Base-by-base conservation (phyloP, 2,888 invertebrate genomes). In the Tetropium fuscum region DNA sequence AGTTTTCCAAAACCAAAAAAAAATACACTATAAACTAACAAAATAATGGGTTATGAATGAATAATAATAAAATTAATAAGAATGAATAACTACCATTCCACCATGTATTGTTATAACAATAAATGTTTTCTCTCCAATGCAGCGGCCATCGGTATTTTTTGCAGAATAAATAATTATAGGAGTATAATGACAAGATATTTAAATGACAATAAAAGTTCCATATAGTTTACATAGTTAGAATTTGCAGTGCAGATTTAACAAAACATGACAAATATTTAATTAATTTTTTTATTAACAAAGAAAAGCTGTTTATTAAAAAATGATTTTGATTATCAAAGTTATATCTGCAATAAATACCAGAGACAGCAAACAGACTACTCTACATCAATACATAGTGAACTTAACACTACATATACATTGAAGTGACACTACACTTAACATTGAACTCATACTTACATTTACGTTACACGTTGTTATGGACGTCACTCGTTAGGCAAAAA, bases 401-500 rank as follows among this genome's bases (percentile, higher is more conserved):
- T 48, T 59, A 67, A 58, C 44, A 71, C 66, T 64, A 66, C 63
- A 70, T 63, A 69, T 51, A 70, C 67, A n/a, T n/a, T n/a, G n/a
- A n/a, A n/a, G n/a, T n/a, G n/a, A n/a, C n/a, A n/a, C n/a, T n/a
- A n/a, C n/a, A n/a, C n/a, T n/a, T n/a, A 67, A 70, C 70, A 70
- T 65, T 66, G 68, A 71, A 60, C 73, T 78, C 75, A 81, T 82
- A 82, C 82, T 81, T 81, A 81, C 81, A 81, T 80, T 80, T 80
- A 78, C 73, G 73, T 77, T 78, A 76, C 74, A 74, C 72, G 78
- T 71, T 74, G 79, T 80, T 80, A 81, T 78, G 79, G 80, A 79
- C 81, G 81, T 78, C 82, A 82, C 82, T 82, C 82, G 80, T 81
- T 80, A 81, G 81, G 82, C 81, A 82, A 81, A 81, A 82, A 82